Percentiles rank a stretch among this genome's conserved stretches.
These are phyloP conservation scores for Pelmatolapia mariae DNA, from an alignment of 2,113 vertebrate species.

Conservation along the genomic window DNA sequence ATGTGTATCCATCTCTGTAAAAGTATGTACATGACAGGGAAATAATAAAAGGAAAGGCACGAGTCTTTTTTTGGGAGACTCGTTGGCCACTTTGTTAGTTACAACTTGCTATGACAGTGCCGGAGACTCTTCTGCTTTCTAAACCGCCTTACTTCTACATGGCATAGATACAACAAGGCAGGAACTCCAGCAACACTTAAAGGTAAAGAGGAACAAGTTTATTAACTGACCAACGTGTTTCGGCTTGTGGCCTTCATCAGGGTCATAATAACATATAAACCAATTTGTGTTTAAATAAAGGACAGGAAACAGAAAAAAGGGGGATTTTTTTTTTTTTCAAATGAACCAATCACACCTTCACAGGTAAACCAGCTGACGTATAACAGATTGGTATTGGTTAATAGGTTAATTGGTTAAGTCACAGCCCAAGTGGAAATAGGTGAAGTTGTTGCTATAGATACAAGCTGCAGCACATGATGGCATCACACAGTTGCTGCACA, in stretches of 20 bases:
- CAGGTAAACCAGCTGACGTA: not conserved
- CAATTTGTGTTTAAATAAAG: not conserved
- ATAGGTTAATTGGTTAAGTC: not conserved
- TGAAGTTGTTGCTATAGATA: not conserved
- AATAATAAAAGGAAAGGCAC: not conserved
- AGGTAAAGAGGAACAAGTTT: not conserved
- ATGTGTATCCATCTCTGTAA: not conserved
- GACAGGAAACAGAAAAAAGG: not conserved
- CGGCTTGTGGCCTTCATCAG: rapidly evolving
- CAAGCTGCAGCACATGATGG: rapidly evolving
- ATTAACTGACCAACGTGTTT: not conserved
- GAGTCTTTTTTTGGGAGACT: not conserved
- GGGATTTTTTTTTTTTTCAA: not conserved
- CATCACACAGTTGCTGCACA: not conserved
- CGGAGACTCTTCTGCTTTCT: not conserved
- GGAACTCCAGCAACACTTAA: not conserved
- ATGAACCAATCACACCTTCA: not conserved
- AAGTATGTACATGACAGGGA: not conserved
- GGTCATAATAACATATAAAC: not conserved
- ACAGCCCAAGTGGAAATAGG: not conserved
- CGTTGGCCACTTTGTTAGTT: not conserved
- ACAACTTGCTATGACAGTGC: not conserved
- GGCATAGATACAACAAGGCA: not conserved
- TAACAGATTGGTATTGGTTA: not conserved
- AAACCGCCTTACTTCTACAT: not conserved